phyloP scores from a whole-genome alignment of 2,797 vertebrate species.

The Scyliorhinus canicula region DNA sequence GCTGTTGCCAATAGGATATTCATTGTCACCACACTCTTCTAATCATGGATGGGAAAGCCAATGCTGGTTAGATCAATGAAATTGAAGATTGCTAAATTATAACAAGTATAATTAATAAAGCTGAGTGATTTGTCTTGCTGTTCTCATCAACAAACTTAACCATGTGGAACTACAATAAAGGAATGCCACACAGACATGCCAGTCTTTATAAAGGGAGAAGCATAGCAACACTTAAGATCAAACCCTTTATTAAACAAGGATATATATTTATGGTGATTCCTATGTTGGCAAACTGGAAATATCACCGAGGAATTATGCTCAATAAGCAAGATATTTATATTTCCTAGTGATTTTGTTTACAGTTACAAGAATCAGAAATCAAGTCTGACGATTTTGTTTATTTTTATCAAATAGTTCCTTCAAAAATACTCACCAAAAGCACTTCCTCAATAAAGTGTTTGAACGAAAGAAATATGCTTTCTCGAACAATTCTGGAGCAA shows the following conservation, averaged over 20 bases:
- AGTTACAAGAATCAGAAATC: background rate
- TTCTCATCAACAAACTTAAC: background rate
- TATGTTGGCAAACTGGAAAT: background rate
- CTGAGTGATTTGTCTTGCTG: background rate
- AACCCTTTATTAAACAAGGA: background rate
- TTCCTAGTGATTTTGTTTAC: background rate
- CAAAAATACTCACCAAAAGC: constrained; percentile 60
- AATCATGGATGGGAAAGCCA: background rate
- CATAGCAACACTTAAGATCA: background rate
- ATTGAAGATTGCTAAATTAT: background rate
- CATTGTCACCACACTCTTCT: background rate
- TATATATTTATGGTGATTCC: background rate
- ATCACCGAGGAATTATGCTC: background rate
- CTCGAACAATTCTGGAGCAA: constrained; percentile 53
- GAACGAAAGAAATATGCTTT: constrained; percentile 61
- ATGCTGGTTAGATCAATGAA: background rate
- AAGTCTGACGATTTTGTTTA: constrained; percentile 4
- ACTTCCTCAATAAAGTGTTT: constrained; percentile 55
- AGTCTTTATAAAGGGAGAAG: background rate
- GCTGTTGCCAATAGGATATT: background rate
- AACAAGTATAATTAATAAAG: background rate
- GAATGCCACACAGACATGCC: background rate
- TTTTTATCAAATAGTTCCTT: background rate
- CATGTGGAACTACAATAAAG: background rate
- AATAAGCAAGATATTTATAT: background rate